Evolutionary conservation across 1,140 invertebrate genomes (phyloP), one percentile per base, ranked within the genome.

Genomic region (Neomicropteryx cornuta): DNA sequence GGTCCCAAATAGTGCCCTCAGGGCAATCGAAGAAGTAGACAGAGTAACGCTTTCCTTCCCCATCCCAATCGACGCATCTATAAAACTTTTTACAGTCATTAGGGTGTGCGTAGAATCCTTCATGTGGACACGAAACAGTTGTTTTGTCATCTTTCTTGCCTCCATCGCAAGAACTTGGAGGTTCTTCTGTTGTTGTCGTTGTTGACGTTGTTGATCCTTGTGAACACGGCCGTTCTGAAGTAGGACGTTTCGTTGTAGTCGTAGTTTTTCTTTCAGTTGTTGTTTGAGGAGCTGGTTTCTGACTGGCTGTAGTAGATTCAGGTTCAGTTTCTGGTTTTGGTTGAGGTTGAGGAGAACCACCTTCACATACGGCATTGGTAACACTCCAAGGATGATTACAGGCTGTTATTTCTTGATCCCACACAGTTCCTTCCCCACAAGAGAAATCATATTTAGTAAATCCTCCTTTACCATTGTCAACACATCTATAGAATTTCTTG

Each of bases 401-500:
- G 23, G 53, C 52, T 22, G 49, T 45, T 16, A 54, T 47, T 6
- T 55, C 55, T 24, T 51, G 37, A 49, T 71, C 68, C 60, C 63
- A 72, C 20, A 60, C 62, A 5, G 75, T 77, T 37, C 75, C 75
- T 42, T 70, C 63, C 5, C 66, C 73, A 54, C 75, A 77, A 27
- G 49, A 52, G 53, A 72, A 79, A 48, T 75, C 71, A 53, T 75
- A 76, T 49, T 68, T 72, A 3, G 49, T 67, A 38, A 56, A 72
- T 14, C 56, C 60, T 18, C 72, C 68, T 39, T 79, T 71, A 18
- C 73, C 76, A 45, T 75, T 70, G 39, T 75, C 60, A 1, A 85
- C 82, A 51, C 81, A 84, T 36, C 79, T 68, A 47, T 82, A 83
- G 48, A 81, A 83, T 48, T 79, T 79, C 32, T 68, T 70, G 51